These are phyloP conservation scores for Caenorhabditis sulstoni DNA, from an alignment of 2,888 invertebrate genomes.

Conservation along the genomic window DNA sequence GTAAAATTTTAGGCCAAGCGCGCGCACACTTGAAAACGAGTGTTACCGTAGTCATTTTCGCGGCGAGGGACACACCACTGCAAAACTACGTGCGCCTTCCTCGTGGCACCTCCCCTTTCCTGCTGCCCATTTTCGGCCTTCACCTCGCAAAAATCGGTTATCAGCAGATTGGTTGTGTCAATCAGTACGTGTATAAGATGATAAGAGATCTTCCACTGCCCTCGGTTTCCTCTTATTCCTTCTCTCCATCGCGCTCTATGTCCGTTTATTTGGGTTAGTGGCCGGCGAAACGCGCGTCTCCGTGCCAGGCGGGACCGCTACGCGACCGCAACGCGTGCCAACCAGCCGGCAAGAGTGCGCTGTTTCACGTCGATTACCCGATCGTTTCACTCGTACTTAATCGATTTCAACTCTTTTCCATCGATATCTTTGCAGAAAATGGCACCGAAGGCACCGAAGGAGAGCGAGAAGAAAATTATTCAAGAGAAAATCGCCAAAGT, in stretches of 20 bases:
- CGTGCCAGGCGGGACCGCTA: slow-evolving; percentile 47
- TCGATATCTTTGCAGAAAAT: slow-evolving; percentile 58
- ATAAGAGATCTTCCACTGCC: slow-evolving; percentile 35
- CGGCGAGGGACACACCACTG: slow-evolving; percentile 34
- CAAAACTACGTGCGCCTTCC: slow-evolving; percentile 53
- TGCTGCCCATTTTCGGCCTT: slow-evolving; percentile 18
- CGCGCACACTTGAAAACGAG: slow-evolving; percentile 24
- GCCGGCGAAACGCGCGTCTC: slow-evolving; percentile 37
- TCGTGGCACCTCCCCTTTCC: slow-evolving; percentile 43
- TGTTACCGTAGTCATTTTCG: slow-evolving; percentile 53
- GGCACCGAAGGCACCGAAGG: slow-evolving; percentile 70
- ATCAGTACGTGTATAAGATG: slow-evolving; percentile 49
- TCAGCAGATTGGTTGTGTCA: slow-evolving; percentile 27
- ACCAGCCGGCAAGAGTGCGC: slow-evolving; percentile 31
- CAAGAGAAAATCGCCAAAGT: slow-evolving; percentile 79
- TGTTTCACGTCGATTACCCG: slow-evolving; percentile 37
- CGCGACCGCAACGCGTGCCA: slow-evolving; percentile 64
- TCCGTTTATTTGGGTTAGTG: slow-evolving; percentile 40
- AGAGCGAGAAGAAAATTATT: slow-evolving; percentile 75
- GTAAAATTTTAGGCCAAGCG: slow-evolving; percentile 35
- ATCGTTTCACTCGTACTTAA: slow-evolving; percentile 21
- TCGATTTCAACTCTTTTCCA: neutral
- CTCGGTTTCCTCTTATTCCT: neutral
- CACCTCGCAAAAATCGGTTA: slow-evolving; percentile 13
- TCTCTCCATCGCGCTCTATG: neutral